Conservation (phyloP, 2,888 invertebrate genomes). For the Taenaris catops region DNA sequence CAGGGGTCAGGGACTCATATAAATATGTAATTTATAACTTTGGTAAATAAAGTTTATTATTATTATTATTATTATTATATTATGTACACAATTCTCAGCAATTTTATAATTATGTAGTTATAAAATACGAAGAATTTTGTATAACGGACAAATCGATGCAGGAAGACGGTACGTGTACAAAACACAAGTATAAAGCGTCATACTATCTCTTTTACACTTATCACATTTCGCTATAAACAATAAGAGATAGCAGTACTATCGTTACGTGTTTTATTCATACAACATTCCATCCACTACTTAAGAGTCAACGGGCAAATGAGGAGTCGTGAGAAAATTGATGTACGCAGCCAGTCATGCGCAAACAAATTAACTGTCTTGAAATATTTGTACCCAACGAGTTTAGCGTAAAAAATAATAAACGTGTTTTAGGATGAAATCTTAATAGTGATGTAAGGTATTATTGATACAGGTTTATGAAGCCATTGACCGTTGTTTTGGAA, state of each 20-base stretch:
- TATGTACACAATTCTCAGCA: no score
- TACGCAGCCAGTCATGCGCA: slow-evolving; percentile 31
- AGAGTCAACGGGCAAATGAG: slow-evolving; percentile 46
- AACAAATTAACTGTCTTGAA: slow-evolving; percentile 28
- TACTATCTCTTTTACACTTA: slow-evolving; percentile 12
- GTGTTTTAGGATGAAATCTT: slow-evolving; percentile 3
- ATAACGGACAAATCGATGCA: no score
- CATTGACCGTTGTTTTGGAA: no score
- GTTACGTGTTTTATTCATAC: slow-evolving; percentile 42
- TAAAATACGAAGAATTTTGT: not conserved
- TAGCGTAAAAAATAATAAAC: not conserved
- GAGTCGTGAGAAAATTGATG: slow-evolving; percentile 57
- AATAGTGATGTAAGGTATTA: slow-evolving; percentile 7
- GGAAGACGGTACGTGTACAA: slow-evolving; percentile 5
- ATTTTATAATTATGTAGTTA: not conserved
- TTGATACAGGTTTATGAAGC: slow-evolving; percentile 8
- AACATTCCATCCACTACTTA: slow-evolving; percentile 57
- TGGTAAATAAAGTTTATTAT: no score
- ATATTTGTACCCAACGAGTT: slow-evolving; percentile 10
- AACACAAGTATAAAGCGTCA: slow-evolving; percentile 5
- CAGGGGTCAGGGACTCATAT: no score
- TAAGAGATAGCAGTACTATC: slow-evolving; percentile 35
- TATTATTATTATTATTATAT: no score
- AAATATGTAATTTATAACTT: no score
- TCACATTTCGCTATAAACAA: slow-evolving; percentile 8